Base-by-base conservation (phyloP, 2,113 vertebrate species). In the Forbesichthys papilliferus region DNA sequence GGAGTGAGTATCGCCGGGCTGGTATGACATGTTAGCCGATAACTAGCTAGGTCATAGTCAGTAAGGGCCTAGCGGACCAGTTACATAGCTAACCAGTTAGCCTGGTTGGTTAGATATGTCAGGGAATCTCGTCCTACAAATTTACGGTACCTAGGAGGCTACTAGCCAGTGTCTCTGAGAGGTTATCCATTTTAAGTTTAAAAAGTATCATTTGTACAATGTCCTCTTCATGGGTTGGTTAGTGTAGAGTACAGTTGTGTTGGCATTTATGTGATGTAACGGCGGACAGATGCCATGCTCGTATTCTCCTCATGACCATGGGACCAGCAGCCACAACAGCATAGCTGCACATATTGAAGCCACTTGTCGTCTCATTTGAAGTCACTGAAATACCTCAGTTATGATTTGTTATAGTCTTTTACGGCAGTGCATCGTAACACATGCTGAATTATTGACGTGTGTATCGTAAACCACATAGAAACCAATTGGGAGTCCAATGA, bases 1-100 rank as follows among this genome's bases (percentile, higher is more conserved):
- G 47, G 89, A 92, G 92, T 94, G 84, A 92, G 93, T 94, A 74
- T 14, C 68, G 60, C 33, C 33, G 11, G 3, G 7, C 33, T 9
- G 8, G 52, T 27, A 11, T 14, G 9, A 14, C 49, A 3, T 58
- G 62, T 11, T 16, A 63, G 47, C 20, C 36, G 5, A 42, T 42
- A 42, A 42, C 36, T 42, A 42, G 36, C 36, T 42, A 42, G 36
- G 4, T 42, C 36, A 42, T 7, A 6, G 36, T 4, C 36, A 1
- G 36, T 42, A 3, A 48, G 12, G 14, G 10, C 55, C 18, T 68
- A 48, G 42, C 18, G n/a, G 18, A 11, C 18, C 20, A 58, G 33
- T 42, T 14, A 52, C 27, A 1, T 27, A 27, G 42, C 46, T 42
- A 55, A 16, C 18, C 20, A 58, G 33, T 42, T 14, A 52, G 49